These are phyloP conservation scores for Dinocampus coccinellae DNA, from an alignment of 2,888 invertebrate genomes.

Conservation along the genomic window DNA sequence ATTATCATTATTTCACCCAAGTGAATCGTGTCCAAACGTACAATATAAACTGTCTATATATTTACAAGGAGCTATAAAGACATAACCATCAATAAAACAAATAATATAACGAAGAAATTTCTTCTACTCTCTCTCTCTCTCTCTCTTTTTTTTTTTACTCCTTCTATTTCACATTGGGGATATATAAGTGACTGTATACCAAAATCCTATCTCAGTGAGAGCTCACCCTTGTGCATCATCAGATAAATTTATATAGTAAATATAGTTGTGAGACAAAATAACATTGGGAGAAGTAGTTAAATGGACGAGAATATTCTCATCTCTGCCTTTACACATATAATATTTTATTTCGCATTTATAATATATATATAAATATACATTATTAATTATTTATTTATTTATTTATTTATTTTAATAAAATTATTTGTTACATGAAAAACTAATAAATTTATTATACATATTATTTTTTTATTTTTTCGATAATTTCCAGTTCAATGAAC, in stretches of 20 bases:
- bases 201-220: slow-evolving; percentile 26
- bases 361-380: too few relatives aligned
- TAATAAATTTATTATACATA: too few relatives aligned
- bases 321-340: too few relatives aligned
- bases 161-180: slow-evolving; percentile 20
- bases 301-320: not conserved
- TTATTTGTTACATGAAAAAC: too few relatives aligned
- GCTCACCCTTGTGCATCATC: slow-evolving; percentile 27
- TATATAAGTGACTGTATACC: slow-evolving; percentile 22
- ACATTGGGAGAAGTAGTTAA: not conserved
- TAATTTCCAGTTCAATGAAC: too few relatives aligned
- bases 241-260: slow-evolving; percentile 3
- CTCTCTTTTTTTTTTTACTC: too few relatives aligned
- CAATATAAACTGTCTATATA: not conserved
- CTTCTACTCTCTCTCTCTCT: not conserved
- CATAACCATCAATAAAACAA: not conserved
- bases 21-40: not conserved
- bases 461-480: too few relatives aligned
- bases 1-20: not conserved
- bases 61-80: slow-evolving; percentile 4
- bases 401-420: too few relatives aligned
- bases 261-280: not conserved
- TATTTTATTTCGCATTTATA: too few relatives aligned
- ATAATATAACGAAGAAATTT: too few relatives aligned
- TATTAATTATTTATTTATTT: too few relatives aligned